These are phyloP conservation scores for Drosophila austrosaltans DNA, from an alignment of 2,888 invertebrate genomes.

Conservation along the genomic window DNA sequence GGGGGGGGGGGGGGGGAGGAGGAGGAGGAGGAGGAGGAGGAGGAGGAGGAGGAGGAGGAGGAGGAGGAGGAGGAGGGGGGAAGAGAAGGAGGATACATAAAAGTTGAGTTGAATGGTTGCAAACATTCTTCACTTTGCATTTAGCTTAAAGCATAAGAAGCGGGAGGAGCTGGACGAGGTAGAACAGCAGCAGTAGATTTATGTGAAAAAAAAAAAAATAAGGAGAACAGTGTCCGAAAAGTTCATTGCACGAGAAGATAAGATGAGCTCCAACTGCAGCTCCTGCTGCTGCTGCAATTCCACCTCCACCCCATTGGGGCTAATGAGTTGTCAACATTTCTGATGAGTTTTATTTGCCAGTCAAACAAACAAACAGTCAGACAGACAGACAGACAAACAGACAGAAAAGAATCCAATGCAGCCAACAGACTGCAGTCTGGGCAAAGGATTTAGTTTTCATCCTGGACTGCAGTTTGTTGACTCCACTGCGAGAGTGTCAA, in stretches of 20 bases:
- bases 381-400: neutral
- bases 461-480: slow-evolving; percentile 41
- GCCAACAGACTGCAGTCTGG: neutral
- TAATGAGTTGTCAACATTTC: slow-evolving; percentile 74
- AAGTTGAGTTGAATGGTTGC: no score
- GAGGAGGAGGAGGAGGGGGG: slow-evolving; percentile 8
- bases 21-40: neutral
- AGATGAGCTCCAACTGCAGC: slow-evolving; percentile 12
- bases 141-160: slow-evolving; percentile 13
- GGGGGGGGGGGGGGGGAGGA: neutral
- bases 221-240: slow-evolving; percentile 41
- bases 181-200: slow-evolving; percentile 15
- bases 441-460: slow-evolving; percentile 44
- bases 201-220: slow-evolving; percentile 35
- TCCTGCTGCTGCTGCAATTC: slow-evolving; percentile 4
- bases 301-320: slow-evolving; percentile 30
- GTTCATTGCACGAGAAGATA: slow-evolving; percentile 43
- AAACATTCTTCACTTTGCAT: slow-evolving; percentile 41
- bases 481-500: slow-evolving; percentile 39
- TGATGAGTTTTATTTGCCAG: slow-evolving; percentile 52
- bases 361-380: slow-evolving; percentile 31
- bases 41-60: neutral
- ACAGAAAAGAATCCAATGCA: neutral
- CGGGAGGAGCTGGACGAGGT: slow-evolving; percentile 22
- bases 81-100: neutral